Conservation (phyloP, 2,113 vertebrate genomes). For the Xiphophorus couchianus region DNA sequence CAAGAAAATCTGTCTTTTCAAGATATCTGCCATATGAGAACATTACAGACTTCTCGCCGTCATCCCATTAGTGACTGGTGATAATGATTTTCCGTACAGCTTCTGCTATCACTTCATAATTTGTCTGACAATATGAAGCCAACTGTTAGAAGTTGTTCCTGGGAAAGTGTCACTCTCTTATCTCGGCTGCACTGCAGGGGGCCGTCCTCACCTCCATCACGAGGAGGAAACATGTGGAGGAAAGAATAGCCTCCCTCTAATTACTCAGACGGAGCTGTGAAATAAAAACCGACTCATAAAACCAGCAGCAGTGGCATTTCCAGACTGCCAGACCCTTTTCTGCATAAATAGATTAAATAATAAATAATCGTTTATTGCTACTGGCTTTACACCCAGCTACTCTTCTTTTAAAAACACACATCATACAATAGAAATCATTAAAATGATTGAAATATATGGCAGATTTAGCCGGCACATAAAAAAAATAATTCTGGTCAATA, state of each 20-base stretch:
- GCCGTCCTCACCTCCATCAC: conserved; percentile 38
- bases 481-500: too few relatives aligned
- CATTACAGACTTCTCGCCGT: background rate
- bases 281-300: background rate
- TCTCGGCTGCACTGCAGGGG: conserved; percentile 7
- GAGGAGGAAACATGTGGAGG: conserved; percentile 7
- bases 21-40: background rate
- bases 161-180: conserved; percentile 34
- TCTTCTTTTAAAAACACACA: too few relatives aligned
- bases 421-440: too few relatives aligned
- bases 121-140: conserved; percentile 29
- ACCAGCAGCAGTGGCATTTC: background rate
- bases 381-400: too few relatives aligned
- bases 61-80: conserved; percentile 27
- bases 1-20: background rate
- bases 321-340: background rate
- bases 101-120: conserved; percentile 24
- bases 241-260: conserved; percentile 39
- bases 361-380: too few relatives aligned
- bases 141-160: conserved; percentile 16
- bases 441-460: too few relatives aligned
- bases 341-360: background rate
- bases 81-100: conserved; percentile 1
- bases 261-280: conserved; percentile 21
- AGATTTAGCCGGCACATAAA: too few relatives aligned